Conservation (phyloP, 2,797 vertebrate species). For the Malurus leucopterus region DNA sequence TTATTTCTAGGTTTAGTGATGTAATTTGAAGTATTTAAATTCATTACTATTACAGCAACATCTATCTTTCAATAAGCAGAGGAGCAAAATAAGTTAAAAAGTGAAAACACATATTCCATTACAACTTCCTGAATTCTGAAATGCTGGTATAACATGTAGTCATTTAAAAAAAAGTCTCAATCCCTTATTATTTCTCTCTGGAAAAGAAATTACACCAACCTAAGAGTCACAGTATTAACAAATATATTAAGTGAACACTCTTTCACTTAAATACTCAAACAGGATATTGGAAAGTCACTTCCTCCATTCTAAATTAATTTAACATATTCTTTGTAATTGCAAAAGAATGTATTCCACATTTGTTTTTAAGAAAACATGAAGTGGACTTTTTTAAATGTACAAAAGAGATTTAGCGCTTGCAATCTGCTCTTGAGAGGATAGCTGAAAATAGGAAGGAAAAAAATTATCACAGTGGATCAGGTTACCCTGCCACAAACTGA, state of each 20-base stretch:
- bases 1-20: neutral
- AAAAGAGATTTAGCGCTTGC: neutral
- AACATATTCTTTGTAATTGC: neutral
- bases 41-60: neutral
- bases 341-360: neutral
- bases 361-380: neutral
- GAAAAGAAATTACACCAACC: neutral
- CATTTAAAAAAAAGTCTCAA: neutral
- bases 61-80: neutral
- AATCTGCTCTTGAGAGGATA: neutral
- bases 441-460: neutral
- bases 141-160: neutral
- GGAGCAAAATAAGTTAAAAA: neutral
- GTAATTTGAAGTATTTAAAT: neutral
- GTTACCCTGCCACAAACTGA: neutral
- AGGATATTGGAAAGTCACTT: neutral
- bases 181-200: neutral
- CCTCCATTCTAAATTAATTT: neutral
- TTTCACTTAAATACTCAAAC: neutral
- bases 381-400: neutral
- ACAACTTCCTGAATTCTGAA: neutral
- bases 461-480: neutral
- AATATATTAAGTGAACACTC: neutral
- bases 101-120: neutral
- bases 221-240: neutral